phyloP scores from a whole-genome alignment of 1,140 invertebrate species.

The Nephotettix cincticeps region DNA sequence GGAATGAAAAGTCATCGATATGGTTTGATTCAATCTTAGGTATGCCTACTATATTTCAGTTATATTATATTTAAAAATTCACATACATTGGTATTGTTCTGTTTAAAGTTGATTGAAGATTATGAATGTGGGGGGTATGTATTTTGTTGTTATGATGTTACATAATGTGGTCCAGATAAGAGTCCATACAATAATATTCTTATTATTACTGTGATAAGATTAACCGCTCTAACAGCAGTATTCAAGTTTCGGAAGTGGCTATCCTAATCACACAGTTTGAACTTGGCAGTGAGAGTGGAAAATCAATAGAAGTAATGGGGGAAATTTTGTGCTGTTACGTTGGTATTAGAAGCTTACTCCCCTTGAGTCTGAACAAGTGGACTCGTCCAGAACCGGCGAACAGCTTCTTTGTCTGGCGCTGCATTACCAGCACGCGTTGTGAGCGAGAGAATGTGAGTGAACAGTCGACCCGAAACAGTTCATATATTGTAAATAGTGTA shows the following conservation, averaged over 20 bases:
- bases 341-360: slow-evolving; percentile 7
- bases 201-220: background rate
- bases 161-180: background rate
- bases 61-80: too few relatives aligned
- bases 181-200: background rate
- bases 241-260: background rate
- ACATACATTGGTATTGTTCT: too few relatives aligned
- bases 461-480: background rate
- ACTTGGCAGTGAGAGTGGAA: slow-evolving; percentile 28
- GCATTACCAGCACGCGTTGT: slow-evolving; percentile 25
- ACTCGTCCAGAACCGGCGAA: slow-evolving; percentile 26
- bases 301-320: slow-evolving; percentile 17
- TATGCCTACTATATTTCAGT: too few relatives aligned
- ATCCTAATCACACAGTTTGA: slow-evolving; percentile 7
- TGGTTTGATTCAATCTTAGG: too few relatives aligned
- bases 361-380: slow-evolving; percentile 15
- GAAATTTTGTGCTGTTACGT: slow-evolving; percentile 9
- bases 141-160: background rate
- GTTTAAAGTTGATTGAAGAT: too few relatives aligned
- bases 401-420: slow-evolving; percentile 25
- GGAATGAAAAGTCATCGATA: too few relatives aligned
- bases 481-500: slow-evolving; percentile 27
- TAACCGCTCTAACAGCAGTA: background rate
- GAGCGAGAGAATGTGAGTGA: slow-evolving; percentile 25
- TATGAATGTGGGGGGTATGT: too few relatives aligned